These are phyloP conservation scores for Excalfactoria chinensis DNA, from an alignment of 2,113 vertebrate species.

Conservation along the genomic window DNA sequence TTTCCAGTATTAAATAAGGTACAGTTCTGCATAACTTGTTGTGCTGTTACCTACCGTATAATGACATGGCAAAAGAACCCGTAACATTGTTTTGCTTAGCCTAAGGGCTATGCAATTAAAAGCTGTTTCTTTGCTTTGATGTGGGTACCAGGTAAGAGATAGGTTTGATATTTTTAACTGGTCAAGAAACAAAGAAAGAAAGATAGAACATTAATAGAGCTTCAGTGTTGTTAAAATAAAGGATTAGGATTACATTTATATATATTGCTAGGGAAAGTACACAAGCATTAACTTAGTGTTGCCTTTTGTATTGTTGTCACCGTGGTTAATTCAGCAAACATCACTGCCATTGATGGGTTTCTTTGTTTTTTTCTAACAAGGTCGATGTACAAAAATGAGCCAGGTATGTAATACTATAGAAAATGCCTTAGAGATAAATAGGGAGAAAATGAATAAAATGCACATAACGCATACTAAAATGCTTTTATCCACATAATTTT, in stretches of 20 bases:
- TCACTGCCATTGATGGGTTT: background rate
- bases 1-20: background rate
- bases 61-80: background rate
- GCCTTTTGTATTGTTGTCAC: background rate
- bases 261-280: background rate
- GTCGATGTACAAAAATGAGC: background rate
- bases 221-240: background rate
- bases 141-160: background rate
- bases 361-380: background rate
- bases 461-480: background rate
- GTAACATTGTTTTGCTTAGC: background rate
- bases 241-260: background rate
- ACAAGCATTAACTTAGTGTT: background rate
- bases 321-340: background rate
- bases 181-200: background rate
- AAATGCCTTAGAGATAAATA: background rate
- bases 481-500: background rate
- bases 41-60: background rate
- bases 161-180: background rate
- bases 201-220: background rate
- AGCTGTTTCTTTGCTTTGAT: background rate
- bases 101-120: background rate
- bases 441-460: background rate
- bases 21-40: background rate
- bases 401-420: rapidly evolving